Conservation (phyloP, 2,113 vertebrate genomes). For the Apaloderma vittatum region DNA sequence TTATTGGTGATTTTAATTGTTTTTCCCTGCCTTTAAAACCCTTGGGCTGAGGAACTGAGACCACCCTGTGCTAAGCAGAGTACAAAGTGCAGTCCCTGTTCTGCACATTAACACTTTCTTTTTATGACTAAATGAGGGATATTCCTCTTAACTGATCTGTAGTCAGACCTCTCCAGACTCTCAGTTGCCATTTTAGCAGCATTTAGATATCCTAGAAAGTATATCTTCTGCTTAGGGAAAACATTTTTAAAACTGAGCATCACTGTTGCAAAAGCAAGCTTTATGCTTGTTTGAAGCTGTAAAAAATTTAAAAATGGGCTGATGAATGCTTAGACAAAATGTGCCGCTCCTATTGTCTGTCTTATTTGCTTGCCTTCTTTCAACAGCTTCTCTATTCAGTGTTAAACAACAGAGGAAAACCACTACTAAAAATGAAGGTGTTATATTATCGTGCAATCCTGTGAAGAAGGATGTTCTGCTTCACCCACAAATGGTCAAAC, state of each 20-base stretch:
- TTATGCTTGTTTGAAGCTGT: neutral
- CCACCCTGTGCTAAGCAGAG: neutral
- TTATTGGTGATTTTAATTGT: neutral
- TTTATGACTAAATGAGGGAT: neutral
- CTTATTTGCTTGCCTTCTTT: neutral
- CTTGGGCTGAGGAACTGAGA: neutral
- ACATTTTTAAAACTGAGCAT: neutral
- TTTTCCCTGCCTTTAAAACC: neutral
- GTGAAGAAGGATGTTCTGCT: neutral
- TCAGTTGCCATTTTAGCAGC: neutral
- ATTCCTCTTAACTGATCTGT: neutral
- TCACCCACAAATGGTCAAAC: neutral
- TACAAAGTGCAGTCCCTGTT: neutral
- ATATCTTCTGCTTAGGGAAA: neutral
- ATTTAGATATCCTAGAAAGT: neutral
- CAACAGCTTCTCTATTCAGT: neutral
- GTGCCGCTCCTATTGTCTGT: neutral
- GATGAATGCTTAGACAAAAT: neutral
- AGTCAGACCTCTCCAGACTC: neutral
- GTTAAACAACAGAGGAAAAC: neutral
- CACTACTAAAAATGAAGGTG: neutral
- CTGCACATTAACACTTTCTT: neutral
- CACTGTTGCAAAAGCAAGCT: neutral
- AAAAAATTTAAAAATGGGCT: neutral
- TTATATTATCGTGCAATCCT: accelerated